A percentile compares a stretch with the other conserved stretches of the same genome.
These are phyloP conservation scores for Brachypodius melanocephalos DNA, from an alignment of 2,113 vertebrate species.

Conservation along the genomic window DNA sequence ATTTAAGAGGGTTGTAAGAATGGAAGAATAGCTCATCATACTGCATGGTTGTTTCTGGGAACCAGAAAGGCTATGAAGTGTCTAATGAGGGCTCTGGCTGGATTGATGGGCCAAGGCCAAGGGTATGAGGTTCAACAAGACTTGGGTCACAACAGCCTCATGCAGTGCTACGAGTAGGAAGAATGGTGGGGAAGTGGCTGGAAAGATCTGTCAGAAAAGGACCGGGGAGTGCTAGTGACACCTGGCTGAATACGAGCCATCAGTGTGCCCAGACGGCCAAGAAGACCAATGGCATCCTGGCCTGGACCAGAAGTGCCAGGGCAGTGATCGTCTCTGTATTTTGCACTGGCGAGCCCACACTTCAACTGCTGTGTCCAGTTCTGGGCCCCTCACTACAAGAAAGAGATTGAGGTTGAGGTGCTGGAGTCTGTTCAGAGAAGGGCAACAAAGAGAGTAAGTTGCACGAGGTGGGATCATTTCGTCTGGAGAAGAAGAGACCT, in stretches of 20 bases:
- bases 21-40: not conserved
- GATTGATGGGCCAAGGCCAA: not conserved
- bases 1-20: not conserved
- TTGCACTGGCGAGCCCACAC: not conserved
- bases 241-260: not conserved
- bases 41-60: not conserved
- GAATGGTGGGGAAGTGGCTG: not conserved
- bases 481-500: not conserved
- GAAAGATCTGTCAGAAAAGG: not conserved
- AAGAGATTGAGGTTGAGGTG: not conserved
- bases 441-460: not conserved
- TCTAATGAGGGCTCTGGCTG: not conserved
- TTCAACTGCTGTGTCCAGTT: not conserved
- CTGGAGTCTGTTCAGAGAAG: not conserved
- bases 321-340: not conserved
- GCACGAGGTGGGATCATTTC: not conserved
- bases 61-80: rapidly evolving
- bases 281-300: not conserved
- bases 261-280: not conserved
- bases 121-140: not conserved
- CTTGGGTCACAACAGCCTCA: not conserved
- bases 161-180: not conserved
- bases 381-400: not conserved
- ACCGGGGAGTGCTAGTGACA: no score
- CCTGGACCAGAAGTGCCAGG: not conserved